Conservation (phyloP, 2,888 invertebrate genomes). For the Cataglyphis albicans region DNA sequence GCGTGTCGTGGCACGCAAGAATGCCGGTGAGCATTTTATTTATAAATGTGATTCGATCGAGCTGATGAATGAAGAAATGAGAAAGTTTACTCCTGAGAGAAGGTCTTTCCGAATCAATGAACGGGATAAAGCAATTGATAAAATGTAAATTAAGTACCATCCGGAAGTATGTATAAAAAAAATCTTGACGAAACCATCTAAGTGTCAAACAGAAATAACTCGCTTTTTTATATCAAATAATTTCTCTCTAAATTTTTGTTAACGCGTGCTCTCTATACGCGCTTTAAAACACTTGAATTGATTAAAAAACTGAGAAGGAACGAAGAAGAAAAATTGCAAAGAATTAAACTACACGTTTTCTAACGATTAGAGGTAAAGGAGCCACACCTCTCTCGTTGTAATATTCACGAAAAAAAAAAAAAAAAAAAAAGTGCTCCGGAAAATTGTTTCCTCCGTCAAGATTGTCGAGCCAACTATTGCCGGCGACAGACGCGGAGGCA, state of each 20-base stretch:
- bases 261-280: not conserved
- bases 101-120: not conserved
- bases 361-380: not conserved
- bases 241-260: not conserved
- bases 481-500: not conserved
- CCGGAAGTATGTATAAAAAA: constrained; percentile 26
- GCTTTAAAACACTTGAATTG: not conserved
- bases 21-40: not conserved
- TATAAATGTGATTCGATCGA: constrained; percentile 1
- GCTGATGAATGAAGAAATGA: constrained; percentile 33
- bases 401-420: constrained; percentile 36
- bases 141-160: not conserved
- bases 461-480: not conserved
- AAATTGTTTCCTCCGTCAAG: not conserved
- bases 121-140: not conserved
- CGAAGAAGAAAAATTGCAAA: not conserved
- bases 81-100: constrained; percentile 29
- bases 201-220: not conserved
- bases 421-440: constrained; percentile 16
- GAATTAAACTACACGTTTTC: not conserved
- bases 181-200: constrained; percentile 11
- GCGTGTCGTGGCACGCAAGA: constrained; percentile 44
- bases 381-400: not conserved
- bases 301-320: not conserved
- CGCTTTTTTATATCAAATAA: not conserved